Conservation (phyloP, 1,140 invertebrate species). For the Scylla paramamosain region DNA sequence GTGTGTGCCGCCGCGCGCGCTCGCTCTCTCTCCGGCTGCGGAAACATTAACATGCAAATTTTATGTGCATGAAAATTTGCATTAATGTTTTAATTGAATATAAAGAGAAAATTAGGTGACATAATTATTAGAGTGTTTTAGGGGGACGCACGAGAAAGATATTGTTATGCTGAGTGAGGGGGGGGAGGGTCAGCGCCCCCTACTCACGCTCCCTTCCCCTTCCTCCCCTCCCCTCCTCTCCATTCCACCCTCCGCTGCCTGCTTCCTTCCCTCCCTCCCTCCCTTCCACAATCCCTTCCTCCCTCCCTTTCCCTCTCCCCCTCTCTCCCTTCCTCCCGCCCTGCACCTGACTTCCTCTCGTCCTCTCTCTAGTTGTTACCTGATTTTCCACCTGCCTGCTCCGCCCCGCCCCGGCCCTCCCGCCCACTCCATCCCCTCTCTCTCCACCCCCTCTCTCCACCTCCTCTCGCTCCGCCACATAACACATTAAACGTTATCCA, state of each 20-base stretch:
- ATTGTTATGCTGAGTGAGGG: constrained; percentile 11
- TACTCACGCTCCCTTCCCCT: background rate
- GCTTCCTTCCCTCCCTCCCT: background rate
- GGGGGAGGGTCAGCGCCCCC: background rate
- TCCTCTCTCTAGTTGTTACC: too few relatives aligned
- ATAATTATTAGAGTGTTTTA: constrained; percentile 16
- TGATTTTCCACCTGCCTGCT: too few relatives aligned
- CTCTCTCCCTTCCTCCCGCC: background rate
- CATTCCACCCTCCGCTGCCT: too few relatives aligned
- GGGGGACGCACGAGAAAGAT: background rate
- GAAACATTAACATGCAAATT: constrained; percentile 24
- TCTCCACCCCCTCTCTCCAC: too few relatives aligned
- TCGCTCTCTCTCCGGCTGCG: background rate
- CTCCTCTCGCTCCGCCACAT: too few relatives aligned
- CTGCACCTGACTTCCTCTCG: background rate
- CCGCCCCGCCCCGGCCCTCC: too few relatives aligned
- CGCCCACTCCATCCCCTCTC: too few relatives aligned
- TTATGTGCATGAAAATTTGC: constrained; percentile 23
- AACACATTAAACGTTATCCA: too few relatives aligned
- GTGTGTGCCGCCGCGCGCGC: background rate
- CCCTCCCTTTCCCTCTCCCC: background rate
- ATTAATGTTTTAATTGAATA: constrained; percentile 25
- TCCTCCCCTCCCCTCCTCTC: background rate
- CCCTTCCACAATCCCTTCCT: background rate
- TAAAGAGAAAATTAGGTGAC: constrained; percentile 23